These are phyloP conservation scores for Armadillidium nasatum DNA, from an alignment of 1,140 invertebrate genomes.

Conservation along the genomic window DNA sequence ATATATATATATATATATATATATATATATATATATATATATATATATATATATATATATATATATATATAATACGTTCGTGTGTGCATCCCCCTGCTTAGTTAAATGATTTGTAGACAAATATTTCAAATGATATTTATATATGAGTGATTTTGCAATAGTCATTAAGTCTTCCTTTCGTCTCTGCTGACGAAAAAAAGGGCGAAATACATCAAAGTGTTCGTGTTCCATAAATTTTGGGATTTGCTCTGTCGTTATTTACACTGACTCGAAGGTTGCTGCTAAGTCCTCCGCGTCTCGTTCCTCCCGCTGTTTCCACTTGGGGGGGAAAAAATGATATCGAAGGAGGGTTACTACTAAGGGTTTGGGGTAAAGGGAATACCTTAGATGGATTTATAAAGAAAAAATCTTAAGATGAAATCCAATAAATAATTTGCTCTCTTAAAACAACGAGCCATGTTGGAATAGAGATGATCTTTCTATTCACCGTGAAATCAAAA, in stretches of 20 bases:
- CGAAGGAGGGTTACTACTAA: not conserved
- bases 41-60: slow-evolving; percentile 2
- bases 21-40: slow-evolving; percentile 21
- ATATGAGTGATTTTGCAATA: not conserved
- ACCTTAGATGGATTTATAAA: slow-evolving; percentile 7
- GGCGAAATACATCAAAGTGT: not conserved
- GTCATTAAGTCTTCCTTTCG: not conserved
- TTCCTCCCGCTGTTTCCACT: not conserved
- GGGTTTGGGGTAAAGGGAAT: not conserved
- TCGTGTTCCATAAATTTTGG: not conserved
- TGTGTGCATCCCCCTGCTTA: too few relatives aligned
- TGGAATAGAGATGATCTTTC: not conserved
- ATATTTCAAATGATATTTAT: not conserved
- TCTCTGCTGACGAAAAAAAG: not conserved
- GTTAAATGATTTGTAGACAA: too few relatives aligned
- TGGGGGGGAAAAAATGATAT: not conserved
- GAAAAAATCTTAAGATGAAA: slow-evolving; percentile 4
- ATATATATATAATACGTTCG: not conserved
- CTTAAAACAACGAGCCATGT: slow-evolving; percentile 3
- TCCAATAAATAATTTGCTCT: slow-evolving; percentile 13
- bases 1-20: slow-evolving; percentile 20
- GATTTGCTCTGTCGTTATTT: not conserved
- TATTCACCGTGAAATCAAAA: slow-evolving; percentile 13
- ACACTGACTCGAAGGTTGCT: not conserved
- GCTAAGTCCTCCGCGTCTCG: not conserved